phyloP scores from a whole-genome alignment of 2,888 invertebrate species.

The Cryptus viduatorius region DNA sequence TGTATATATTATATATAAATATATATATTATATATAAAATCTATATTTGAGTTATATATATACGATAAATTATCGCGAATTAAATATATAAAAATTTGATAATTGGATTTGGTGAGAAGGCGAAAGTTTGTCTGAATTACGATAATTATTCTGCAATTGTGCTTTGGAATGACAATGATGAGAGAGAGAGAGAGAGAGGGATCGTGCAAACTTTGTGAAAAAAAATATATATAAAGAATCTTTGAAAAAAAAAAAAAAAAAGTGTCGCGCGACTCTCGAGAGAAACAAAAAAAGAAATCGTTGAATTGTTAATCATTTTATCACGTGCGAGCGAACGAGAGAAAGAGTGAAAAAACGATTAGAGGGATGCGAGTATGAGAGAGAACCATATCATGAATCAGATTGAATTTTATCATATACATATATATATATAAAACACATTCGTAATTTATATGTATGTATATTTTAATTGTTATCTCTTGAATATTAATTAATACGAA shows the following conservation, averaged over 20 bases:
- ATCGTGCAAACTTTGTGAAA: neutral
- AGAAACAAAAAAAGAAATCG: constrained; percentile 45
- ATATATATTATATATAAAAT: constrained; percentile 52
- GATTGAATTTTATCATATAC: constrained; percentile 75
- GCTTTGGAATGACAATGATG: constrained; percentile 21
- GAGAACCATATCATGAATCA: constrained; percentile 79
- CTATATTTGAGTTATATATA: constrained; percentile 62
- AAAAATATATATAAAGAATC: constrained; percentile 48
- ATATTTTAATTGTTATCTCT: constrained; percentile 82
- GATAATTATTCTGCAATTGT: constrained; percentile 17
- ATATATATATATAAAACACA: constrained; percentile 70
- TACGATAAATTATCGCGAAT: constrained; percentile 49
- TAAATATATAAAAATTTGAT: constrained; percentile 44
- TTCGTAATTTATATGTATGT: constrained; percentile 72
- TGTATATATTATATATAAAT: constrained; percentile 61
- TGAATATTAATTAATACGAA: constrained; percentile 76
- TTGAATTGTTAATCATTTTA: constrained; percentile 75
- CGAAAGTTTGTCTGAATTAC: constrained; percentile 1
- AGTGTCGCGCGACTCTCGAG: constrained; percentile 7
- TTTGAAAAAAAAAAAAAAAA: neutral
- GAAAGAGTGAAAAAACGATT: constrained; percentile 15
- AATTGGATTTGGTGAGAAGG: constrained; percentile 24
- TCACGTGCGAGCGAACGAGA: constrained; percentile 64
- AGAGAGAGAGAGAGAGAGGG: neutral
- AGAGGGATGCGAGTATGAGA: constrained; percentile 34